phyloP scores from a whole-genome alignment of 2,797 vertebrate genomes.

The Psittacula derbiana region DNA sequence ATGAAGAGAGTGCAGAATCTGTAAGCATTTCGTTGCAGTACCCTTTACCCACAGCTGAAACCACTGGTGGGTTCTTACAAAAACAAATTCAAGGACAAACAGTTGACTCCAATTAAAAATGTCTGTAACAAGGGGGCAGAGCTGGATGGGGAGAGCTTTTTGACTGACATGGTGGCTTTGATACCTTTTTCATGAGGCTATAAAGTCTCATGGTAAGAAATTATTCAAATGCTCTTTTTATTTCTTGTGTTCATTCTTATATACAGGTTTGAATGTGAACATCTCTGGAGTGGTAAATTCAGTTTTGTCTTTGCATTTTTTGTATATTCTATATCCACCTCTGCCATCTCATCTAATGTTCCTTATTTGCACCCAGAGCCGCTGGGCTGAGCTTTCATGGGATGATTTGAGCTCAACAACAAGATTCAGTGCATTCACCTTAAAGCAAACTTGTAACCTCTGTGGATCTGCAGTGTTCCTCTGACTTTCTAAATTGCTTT shows the following conservation, averaged over 20 bases:
- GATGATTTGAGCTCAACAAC: not conserved
- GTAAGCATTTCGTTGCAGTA: not conserved
- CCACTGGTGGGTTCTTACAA: not conserved
- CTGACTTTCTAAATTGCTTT: not conserved
- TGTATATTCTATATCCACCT: not conserved
- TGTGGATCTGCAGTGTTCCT: not conserved
- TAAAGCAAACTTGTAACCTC: not conserved
- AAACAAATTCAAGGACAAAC: slow-evolving; percentile 8
- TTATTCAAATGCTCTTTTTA: not conserved
- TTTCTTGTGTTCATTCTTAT: not conserved
- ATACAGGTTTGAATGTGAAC: not conserved
- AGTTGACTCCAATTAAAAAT: not conserved
- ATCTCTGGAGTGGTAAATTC: not conserved
- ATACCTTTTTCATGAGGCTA: not conserved
- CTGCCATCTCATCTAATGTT: slow-evolving; percentile 3
- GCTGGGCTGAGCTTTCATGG: not conserved
- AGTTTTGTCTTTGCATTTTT: not conserved
- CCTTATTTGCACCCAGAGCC: not conserved
- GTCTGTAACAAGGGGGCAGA: not conserved
- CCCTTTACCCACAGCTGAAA: not conserved
- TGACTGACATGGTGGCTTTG: not conserved
- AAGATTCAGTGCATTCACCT: not conserved
- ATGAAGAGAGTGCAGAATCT: not conserved
- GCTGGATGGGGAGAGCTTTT: not conserved
- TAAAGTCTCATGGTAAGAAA: not conserved